Evolutionary conservation across 2,113 vertebrate species (phyloP).

Genomic region (Thamnophis sirtalis): DNA sequence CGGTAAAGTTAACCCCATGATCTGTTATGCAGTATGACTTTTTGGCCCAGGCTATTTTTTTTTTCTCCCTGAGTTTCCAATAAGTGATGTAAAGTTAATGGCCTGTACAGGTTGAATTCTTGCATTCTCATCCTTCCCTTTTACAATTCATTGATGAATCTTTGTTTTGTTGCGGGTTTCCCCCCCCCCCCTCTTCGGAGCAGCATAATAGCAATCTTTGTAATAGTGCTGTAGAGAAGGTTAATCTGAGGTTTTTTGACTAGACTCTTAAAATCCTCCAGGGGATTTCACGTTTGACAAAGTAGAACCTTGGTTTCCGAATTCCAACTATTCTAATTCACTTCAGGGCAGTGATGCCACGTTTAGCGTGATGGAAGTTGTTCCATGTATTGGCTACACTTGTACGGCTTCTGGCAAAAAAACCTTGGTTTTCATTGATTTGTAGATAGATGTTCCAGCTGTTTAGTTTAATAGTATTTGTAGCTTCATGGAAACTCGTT

Average conservation of each 20-base stretch:
- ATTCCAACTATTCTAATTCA: background rate
- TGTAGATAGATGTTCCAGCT: background rate
- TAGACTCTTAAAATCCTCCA: too few species aligned
- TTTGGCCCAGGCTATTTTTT: background rate
- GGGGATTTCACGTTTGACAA: background rate
- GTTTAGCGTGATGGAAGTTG: background rate
- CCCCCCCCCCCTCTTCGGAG: background rate
- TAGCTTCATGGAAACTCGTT: background rate
- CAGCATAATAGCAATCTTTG: background rate
- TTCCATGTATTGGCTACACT: background rate
- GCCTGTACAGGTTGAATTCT: background rate
- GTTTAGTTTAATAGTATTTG: background rate
- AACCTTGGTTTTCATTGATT: background rate
- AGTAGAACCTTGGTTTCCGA: background rate
- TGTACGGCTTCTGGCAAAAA: background rate
- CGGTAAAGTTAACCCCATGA: background rate
- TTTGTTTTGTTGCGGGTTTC: background rate
- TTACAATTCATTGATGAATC: background rate
- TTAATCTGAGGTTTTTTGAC: background rate
- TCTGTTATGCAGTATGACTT: too few species aligned
- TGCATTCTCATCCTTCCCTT: background rate
- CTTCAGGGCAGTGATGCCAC: background rate
- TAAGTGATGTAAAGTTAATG: background rate
- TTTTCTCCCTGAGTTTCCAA: background rate
- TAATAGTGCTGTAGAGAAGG: too few species aligned